Base-by-base conservation (phyloP, 2,888 invertebrate genomes). In the Drosophila barbarae region DNA sequence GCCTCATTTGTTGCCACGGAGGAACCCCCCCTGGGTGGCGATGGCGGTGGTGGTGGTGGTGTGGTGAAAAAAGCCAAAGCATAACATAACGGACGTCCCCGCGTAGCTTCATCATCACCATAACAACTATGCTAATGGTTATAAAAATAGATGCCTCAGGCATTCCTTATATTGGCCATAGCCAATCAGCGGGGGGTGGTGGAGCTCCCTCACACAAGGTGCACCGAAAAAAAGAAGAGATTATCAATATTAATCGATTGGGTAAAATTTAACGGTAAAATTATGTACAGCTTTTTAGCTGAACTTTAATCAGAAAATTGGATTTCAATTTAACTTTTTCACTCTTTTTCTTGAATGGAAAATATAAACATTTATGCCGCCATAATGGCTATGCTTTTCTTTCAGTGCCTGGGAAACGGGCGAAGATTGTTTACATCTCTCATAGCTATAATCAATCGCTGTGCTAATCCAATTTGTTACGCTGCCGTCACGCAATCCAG, bases 131-230 rank as follows among this genome's bases (percentile, higher is more conserved):
- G 47, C 75, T 65, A 76, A 77, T 79, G 61, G 52, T 39, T 65
- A 53, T 74, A 77, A 60, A 77, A 77, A 76, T 80, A 77, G 77
- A 47, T 41, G 41, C 47, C 60, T 32, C n/a, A n/a, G 64, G 64
- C 64, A 50, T 63, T 50, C 63, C 50, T 32, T 63, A 38, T 63
- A 63, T 63, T 63, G 64, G 7, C 42, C 36, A 61, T 61, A 50
- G 42, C 32, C 12, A 21, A 42, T 38, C 73, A 47, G 54, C 44
- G 23, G 56, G 47, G 47, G 50, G 54, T 49, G 47, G 35, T 1
- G 1, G 1, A 9, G 10, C 26, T 6, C 26, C 26, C 6, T 6
- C 21, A 21, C 21, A 21, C 21, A 26, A 26, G 10, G 21, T 10
- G 5, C 28, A 38, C 55, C 23, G 55, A 7, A 21, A 30, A 53